phyloP scores from a whole-genome alignment of 2,888 invertebrate species.

The Drosophila neonasuta region DNA sequence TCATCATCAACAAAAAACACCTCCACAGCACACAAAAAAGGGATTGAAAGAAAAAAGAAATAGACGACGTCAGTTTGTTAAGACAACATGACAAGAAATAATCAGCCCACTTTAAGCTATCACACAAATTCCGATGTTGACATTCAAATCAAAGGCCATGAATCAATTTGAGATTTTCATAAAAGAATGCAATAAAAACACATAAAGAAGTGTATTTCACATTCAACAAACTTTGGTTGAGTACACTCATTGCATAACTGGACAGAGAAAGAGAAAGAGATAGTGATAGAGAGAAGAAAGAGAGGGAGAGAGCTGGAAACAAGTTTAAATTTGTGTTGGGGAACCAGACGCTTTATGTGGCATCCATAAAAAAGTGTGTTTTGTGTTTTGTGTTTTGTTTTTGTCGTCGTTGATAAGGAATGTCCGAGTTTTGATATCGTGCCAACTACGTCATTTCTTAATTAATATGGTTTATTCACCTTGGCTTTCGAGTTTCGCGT shows the following conservation, averaged over 20 bases:
- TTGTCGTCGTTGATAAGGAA: slow-evolving; percentile 7
- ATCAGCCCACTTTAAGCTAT: slow-evolving; percentile 2
- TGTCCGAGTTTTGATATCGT: slow-evolving; percentile 12
- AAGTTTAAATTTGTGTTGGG: neutral
- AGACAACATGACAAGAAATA: neutral
- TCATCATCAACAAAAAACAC: neutral
- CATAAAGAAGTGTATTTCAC: neutral
- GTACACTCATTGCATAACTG: slow-evolving; percentile 9
- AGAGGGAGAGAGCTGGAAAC: slow-evolving; percentile 3
- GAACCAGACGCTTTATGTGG: slow-evolving; percentile 7
- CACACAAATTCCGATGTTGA: slow-evolving; percentile 1
- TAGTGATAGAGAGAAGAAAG: too few species aligned
- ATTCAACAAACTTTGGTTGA: neutral
- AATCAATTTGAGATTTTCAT: slow-evolving; percentile 1
- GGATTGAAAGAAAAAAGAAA: neutral
- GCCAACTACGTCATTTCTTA: slow-evolving; percentile 42
- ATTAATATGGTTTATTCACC: slow-evolving; percentile 33
- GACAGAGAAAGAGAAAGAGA: too few species aligned
- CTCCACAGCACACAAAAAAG: neutral
- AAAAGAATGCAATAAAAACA: neutral
- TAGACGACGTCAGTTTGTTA: neutral
- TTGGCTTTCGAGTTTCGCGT: slow-evolving; percentile 5
- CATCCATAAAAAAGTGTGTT: slow-evolving; percentile 8
- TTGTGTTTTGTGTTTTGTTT: neutral
- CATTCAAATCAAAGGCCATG: slow-evolving; percentile 5